These are phyloP conservation scores for Numenius arquata DNA, from an alignment of 2,113 vertebrate genomes.

Conservation along the genomic window DNA sequence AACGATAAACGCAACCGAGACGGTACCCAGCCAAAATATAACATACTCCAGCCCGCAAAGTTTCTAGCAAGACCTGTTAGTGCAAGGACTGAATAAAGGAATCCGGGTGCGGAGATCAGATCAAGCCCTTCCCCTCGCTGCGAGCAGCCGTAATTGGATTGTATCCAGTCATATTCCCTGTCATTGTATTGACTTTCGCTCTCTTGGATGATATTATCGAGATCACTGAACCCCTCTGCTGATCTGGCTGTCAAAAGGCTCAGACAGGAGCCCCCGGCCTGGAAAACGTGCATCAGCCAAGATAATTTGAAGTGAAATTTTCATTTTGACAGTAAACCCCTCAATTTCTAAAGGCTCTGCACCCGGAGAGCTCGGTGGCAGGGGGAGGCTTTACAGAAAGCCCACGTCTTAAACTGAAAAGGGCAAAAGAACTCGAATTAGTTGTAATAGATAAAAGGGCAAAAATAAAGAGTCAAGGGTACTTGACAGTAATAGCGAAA, in stretches of 20 bases:
- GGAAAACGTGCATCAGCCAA: slow-evolving; percentile 87
- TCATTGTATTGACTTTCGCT: slow-evolving; percentile 92
- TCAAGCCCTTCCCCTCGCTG: slow-evolving; percentile 58
- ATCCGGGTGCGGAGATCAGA: slow-evolving; percentile 59
- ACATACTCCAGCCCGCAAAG: not conserved
- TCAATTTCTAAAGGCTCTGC: slow-evolving; percentile 86
- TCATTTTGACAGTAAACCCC: slow-evolving; percentile 94
- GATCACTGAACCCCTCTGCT: slow-evolving; percentile 86
- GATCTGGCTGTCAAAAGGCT: slow-evolving; percentile 93
- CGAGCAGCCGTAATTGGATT: slow-evolving; percentile 95
- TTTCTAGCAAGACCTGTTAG: slow-evolving; percentile 53
- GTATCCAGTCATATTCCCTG: slow-evolving; percentile 90
- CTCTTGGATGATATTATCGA: slow-evolving; percentile 92
- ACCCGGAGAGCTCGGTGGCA: slow-evolving; percentile 76
- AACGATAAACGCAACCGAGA: not conserved
- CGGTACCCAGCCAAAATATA: not conserved
- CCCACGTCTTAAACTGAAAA: slow-evolving; percentile 96
- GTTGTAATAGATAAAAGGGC: slow-evolving; percentile 99
- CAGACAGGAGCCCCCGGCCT: slow-evolving; percentile 86
- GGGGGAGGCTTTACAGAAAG: slow-evolving; percentile 84
- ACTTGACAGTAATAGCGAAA: slow-evolving; percentile 99
- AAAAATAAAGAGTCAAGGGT: slow-evolving; percentile 97
- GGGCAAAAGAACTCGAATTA: slow-evolving; percentile 98
- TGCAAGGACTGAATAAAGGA: slow-evolving; percentile 54
- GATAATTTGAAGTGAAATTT: slow-evolving; percentile 96